These are phyloP conservation scores for Elaphurus davidianus DNA, from an alignment of 2,113 vertebrate genomes.

Conservation along the genomic window DNA sequence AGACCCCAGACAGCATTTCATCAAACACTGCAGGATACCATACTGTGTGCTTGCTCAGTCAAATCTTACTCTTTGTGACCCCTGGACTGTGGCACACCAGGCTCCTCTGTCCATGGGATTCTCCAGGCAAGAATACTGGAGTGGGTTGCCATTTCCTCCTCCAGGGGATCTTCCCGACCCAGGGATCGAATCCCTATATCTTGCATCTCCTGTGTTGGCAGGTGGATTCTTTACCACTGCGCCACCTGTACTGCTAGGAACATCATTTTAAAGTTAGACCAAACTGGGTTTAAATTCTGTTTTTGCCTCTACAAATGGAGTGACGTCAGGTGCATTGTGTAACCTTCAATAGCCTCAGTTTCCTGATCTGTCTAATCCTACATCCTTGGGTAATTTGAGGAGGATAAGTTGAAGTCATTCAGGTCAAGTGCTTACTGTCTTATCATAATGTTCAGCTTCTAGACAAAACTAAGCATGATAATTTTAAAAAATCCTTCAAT, in stretches of 20 bases:
- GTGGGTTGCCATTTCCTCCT: neutral
- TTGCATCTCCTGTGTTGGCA: neutral
- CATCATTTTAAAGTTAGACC: neutral
- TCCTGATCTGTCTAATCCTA: neutral
- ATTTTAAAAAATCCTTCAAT: neutral
- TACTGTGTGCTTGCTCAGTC: neutral
- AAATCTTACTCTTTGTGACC: neutral
- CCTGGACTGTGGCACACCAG: neutral
- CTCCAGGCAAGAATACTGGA: neutral
- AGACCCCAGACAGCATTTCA: neutral
- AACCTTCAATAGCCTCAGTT: neutral
- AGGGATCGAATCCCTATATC: neutral
- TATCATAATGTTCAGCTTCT: neutral
- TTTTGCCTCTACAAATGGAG: neutral
- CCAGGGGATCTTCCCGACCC: neutral
- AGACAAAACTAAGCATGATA: neutral
- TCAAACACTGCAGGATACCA: fast-evolving
- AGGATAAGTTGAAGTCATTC: neutral
- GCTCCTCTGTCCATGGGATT: neutral
- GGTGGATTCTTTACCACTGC: neutral
- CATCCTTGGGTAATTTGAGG: neutral
- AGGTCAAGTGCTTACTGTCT: neutral
- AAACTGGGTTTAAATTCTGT: neutral
- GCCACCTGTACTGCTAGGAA: too few species aligned
- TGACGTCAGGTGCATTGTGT: neutral